Evolutionary conservation across 2,797 vertebrate genomes (phyloP).

Genomic region (Alcedo quadribrachys): DNA sequence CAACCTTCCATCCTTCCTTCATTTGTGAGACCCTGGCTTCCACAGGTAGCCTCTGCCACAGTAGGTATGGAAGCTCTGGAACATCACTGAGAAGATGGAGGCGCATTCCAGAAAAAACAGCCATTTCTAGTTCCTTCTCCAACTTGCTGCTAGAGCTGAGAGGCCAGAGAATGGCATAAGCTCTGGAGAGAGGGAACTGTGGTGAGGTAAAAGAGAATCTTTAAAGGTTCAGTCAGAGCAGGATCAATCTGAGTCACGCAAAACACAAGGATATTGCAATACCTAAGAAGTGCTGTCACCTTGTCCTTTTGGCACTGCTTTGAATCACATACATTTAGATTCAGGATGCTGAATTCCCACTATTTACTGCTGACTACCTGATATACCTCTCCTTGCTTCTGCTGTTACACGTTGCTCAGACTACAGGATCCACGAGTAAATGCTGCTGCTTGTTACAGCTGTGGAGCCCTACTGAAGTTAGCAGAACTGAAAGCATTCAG

Average conservation of each 20-base stretch:
- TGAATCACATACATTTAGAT: not conserved
- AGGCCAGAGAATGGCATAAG: not conserved
- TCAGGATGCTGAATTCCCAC: not conserved
- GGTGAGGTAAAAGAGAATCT: not conserved
- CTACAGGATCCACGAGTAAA: not conserved
- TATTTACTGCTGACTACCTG: not conserved
- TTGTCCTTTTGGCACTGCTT: not conserved
- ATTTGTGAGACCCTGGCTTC: not conserved
- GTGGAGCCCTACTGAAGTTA: not conserved
- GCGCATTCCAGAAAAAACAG: not conserved
- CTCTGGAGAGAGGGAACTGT: not conserved
- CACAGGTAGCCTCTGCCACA: not conserved
- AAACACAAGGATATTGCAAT: not conserved
- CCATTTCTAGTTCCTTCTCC: not conserved
- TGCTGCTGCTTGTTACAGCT: not conserved
- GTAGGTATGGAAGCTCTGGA: not conserved
- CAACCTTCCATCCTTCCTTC: not conserved
- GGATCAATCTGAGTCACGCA: not conserved
- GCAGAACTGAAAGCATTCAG: not conserved
- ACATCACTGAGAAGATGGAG: not conserved
- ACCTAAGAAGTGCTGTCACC: not conserved
- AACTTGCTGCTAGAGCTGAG: not conserved
- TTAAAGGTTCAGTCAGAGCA: not conserved
- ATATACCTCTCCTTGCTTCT: not conserved
- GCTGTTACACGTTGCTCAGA: not conserved